A percentile compares a stretch with the other conserved stretches of the same genome.
Evolutionary conservation across 1,140 invertebrate genomes (phyloP).

Genomic region (Danaus plexippus): DNA sequence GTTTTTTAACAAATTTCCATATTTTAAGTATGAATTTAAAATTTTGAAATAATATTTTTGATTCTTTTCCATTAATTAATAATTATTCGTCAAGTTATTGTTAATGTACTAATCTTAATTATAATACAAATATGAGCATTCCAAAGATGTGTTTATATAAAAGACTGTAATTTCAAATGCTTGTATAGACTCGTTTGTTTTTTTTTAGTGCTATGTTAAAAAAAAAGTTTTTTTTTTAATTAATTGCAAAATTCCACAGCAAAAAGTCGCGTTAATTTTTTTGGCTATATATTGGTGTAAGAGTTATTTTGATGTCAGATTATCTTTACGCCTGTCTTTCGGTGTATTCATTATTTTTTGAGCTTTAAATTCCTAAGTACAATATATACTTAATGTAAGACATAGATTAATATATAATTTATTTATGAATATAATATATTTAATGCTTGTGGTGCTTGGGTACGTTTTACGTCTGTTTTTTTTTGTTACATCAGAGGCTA

Average conservation of each 20-base stretch:
- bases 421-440: constrained; percentile 47
- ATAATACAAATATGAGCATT: constrained; percentile 33
- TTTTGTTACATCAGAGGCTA: constrained; percentile 4
- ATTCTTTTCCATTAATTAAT: constrained; percentile 4
- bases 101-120: constrained; percentile 6
- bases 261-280: too few species aligned
- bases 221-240: too few species aligned
- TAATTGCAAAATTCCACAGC: too few species aligned
- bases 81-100: not conserved
- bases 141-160: constrained; percentile 47
- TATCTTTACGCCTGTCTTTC: constrained; percentile 9
- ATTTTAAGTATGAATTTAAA: too few species aligned
- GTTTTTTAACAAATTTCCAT: constrained; percentile 7
- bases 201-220: constrained; percentile 2
- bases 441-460: constrained; percentile 63
- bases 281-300: too few species aligned
- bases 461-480: constrained; percentile 50
- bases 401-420: constrained; percentile 48
- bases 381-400: constrained; percentile 37
- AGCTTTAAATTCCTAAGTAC: constrained; percentile 64
- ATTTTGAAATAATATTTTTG: not conserved
- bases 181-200: constrained; percentile 9
- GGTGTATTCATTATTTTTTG: constrained; percentile 39
- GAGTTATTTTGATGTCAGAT: too few species aligned
- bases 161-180: constrained; percentile 33